Evolutionary conservation across 2,888 invertebrate genomes (phyloP).

Genomic region (Dugesia japonica): DNA sequence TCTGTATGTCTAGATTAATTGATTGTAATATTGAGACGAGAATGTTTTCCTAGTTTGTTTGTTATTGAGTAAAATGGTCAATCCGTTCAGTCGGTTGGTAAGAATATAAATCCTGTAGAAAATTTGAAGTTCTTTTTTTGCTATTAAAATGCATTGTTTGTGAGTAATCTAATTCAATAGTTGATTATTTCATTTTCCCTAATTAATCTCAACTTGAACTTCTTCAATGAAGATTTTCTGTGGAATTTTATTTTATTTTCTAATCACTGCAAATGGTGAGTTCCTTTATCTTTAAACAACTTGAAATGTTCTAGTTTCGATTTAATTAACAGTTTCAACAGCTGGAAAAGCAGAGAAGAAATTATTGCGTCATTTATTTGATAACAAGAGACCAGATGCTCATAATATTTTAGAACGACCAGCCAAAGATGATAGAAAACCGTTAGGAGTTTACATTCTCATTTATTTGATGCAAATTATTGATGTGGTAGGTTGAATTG

Average conservation of each 20-base stretch:
- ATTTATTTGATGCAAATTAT: slow-evolving; percentile 49
- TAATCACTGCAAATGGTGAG: not conserved
- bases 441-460: slow-evolving; percentile 38
- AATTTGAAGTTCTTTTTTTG: too few species aligned
- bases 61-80: too few species aligned
- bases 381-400: slow-evolving; percentile 26
- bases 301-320: not conserved
- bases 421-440: slow-evolving; percentile 44
- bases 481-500: slow-evolving; percentile 45
- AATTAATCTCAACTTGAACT: not conserved
- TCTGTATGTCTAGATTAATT: too few species aligned
- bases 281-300: not conserved
- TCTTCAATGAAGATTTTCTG: not conserved
- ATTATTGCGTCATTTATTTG: slow-evolving; percentile 23
- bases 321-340: not conserved
- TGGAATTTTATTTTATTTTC: not conserved
- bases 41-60: too few species aligned
- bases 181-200: too few species aligned
- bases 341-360: slow-evolving; percentile 27
- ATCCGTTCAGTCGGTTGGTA: too few species aligned
- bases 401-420: slow-evolving; percentile 48
- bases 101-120: too few species aligned
- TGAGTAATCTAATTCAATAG: too few species aligned
- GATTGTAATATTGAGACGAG: too few species aligned
- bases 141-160: too few species aligned